phyloP scores from a whole-genome alignment of 2,888 invertebrate species.

The Heterodera filipjevi region DNA sequence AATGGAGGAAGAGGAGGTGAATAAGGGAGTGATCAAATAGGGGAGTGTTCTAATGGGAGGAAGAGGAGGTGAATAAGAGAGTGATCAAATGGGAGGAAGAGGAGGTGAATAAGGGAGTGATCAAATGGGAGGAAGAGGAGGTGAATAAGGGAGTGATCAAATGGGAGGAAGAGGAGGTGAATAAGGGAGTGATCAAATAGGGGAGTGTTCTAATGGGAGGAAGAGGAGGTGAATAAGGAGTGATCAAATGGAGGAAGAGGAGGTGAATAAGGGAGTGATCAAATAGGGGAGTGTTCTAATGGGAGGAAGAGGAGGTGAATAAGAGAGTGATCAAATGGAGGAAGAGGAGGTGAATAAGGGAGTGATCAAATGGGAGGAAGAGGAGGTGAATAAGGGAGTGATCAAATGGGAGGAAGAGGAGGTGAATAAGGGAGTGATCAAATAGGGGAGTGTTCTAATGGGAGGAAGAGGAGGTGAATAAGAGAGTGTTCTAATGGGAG shows the following conservation, averaged over 20 bases:
- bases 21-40: too few relatives aligned
- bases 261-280: background rate
- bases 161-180: background rate
- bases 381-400: too few relatives aligned
- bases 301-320: background rate
- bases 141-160: background rate
- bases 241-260: background rate
- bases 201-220: too few relatives aligned
- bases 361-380: too few relatives aligned
- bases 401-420: background rate
- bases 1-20: background rate
- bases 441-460: background rate
- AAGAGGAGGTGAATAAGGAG: background rate
- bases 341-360: too few relatives aligned
- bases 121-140: background rate
- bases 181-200: too few relatives aligned
- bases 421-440: background rate
- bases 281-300: too few relatives aligned
- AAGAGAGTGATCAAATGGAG: background rate
- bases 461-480: background rate
- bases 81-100: background rate
- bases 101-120: background rate
- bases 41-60: too few relatives aligned
- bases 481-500: too few relatives aligned
- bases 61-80: too few relatives aligned